Base-by-base conservation (phyloP, 2,888 invertebrate species). In the Phaedon cochleariae region DNA sequence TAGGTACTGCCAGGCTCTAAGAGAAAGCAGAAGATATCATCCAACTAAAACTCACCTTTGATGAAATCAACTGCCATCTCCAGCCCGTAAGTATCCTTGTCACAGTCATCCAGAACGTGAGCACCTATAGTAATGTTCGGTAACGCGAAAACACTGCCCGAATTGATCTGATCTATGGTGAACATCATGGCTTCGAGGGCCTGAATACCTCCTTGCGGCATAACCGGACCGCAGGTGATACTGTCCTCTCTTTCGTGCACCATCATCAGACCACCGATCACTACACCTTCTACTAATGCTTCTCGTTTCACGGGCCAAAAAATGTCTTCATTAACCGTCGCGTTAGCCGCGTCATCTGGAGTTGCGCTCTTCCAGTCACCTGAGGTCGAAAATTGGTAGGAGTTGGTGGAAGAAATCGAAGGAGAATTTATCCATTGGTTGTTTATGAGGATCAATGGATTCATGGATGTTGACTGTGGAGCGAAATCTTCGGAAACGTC, bases 41-140 rank as follows among this genome's bases (percentile, higher is more conserved):
- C n/a, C n/a, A 18, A 17, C 34, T 15, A 7, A 20, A 10, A 64
- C 89, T 86, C 84, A 97, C 97, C 96, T 92, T 96, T 95, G 70
- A 97, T 97, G 82, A 97, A 97, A 84, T 97, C 96, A 12, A 97
- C 94, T 9, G 96, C 95, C 91, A 97, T 96, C 82, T 97, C 96
- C 73, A 97, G 85, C 0, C 97, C 97, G 79, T 96, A 96, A 0
- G 96, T 97, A 82, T 97, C 97, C 84, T 95, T 93, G 85, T 97
- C 97, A 83, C 97, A 97, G 83, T 97, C 97, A 80, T 97, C 97
- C 70, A 97, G 86, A 59, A 97, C 90, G 80, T 96, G 93, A 10
- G 95, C 95, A 45, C 96, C 96, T 3, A 97, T 84, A 7, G 87
- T 90, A 59, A 96, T 90, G 58, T 93, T 93, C 0, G 93, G 93